Evolutionary conservation across 2,888 invertebrate genomes (phyloP).

Genomic region (Malacosoma neustria): DNA sequence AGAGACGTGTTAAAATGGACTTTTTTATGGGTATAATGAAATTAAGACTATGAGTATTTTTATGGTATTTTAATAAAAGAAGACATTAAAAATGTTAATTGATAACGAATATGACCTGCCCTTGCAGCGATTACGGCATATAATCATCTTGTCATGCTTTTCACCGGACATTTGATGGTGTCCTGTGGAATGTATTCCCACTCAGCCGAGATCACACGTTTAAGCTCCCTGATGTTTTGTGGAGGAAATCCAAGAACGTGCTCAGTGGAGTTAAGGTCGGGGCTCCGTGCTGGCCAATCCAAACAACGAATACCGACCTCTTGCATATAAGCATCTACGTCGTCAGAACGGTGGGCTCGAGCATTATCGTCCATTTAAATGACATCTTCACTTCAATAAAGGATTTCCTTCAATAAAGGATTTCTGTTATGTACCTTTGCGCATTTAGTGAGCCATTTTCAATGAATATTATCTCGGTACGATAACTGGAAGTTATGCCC

Average conservation of each 20-base stretch:
- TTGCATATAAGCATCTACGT: constrained; percentile 3
- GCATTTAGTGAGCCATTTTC: constrained; percentile 9
- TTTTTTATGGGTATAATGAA: no score
- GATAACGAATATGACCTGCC: neutral
- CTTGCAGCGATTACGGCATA: neutral
- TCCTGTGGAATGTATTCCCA: neutral
- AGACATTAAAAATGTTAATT: neutral
- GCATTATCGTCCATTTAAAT: constrained; percentile 4
- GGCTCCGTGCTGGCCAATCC: neutral
- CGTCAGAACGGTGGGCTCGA: neutral
- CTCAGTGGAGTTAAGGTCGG: neutral
- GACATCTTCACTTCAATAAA: no score
- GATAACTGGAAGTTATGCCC: constrained; percentile 1
- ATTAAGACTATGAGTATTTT: no score
- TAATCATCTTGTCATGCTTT: neutral
- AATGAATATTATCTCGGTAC: constrained; percentile 9
- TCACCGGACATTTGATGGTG: neutral
- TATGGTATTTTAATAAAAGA: neutral
- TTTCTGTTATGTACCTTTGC: constrained; percentile 7
- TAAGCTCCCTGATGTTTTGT: constrained; percentile 7
- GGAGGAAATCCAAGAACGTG: neutral
- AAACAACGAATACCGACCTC: constrained; percentile 2
- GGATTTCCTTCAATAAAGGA: neutral
- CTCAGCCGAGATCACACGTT: neutral
- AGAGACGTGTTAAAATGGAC: no score